Evolutionary conservation across 2,888 invertebrate genomes (phyloP).

Genomic region (Aporophyla lueneburgensis): DNA sequence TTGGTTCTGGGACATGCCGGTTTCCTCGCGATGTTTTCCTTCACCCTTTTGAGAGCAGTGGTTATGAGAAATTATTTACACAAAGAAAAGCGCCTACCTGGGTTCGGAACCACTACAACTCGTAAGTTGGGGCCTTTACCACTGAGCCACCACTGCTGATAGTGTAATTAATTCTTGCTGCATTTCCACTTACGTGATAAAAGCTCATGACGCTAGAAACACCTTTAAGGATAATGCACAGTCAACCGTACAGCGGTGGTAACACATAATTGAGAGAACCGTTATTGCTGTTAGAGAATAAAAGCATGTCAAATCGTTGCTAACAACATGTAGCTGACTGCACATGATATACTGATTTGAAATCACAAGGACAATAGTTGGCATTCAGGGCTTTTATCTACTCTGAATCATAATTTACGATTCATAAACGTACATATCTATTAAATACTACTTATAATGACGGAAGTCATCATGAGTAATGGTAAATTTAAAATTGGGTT

Average conservation of each 20-base stretch:
- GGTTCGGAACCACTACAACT: no score
- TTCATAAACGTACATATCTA: slow-evolving; percentile 16
- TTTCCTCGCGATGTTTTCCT: no score
- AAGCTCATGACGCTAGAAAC: slow-evolving; percentile 4
- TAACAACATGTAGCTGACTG: neutral
- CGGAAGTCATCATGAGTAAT: neutral
- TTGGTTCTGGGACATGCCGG: no score
- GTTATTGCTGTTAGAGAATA: neutral
- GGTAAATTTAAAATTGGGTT: slow-evolving; percentile 3
- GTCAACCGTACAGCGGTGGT: neutral
- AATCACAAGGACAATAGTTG: slow-evolving; percentile 13
- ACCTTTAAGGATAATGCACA: neutral
- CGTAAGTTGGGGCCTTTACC: no score
- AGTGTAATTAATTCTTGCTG: neutral
- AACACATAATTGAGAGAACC: slow-evolving; percentile 6
- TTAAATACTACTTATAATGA: slow-evolving; percentile 18
- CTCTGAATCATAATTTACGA: slow-evolving; percentile 15
- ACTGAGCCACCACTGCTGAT: neutral
- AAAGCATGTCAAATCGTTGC: slow-evolving; percentile 2
- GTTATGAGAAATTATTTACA: no score
- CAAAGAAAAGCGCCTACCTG: no score
- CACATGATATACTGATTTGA: neutral
- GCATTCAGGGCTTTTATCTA: slow-evolving; percentile 1
- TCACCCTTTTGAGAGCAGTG: no score
- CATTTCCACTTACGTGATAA: neutral